Conservation (phyloP, 2,797 vertebrate genomes). For the Iguana delicatissima region DNA sequence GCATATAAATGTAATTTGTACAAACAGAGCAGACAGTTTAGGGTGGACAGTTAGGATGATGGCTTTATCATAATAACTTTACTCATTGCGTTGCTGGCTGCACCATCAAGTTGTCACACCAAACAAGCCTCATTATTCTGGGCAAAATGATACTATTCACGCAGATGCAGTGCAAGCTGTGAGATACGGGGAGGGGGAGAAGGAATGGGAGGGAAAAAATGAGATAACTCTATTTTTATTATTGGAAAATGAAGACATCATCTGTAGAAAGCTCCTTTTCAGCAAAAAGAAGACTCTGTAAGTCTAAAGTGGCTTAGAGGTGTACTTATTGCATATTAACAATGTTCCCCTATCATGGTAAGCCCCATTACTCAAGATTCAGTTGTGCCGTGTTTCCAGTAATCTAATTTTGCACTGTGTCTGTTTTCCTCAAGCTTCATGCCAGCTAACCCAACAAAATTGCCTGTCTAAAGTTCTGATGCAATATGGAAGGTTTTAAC, state of each 20-base stretch:
- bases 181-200: not conserved
- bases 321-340: not conserved
- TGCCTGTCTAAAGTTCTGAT: not conserved
- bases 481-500: not conserved
- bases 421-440: not conserved
- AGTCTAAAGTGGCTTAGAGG: not conserved
- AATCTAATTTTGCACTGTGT: not conserved
- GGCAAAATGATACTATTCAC: conserved; percentile 21
- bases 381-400: not conserved
- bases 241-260: not conserved
- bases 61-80: conserved; percentile 3
- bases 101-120: not conserved
- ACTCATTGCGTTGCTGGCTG: not conserved
- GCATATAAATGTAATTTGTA: not conserved
- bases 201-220: not conserved
- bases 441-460: not conserved
- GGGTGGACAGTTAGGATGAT: not conserved
- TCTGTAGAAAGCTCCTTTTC: not conserved
- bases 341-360: not conserved
- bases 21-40: conserved; percentile 8
- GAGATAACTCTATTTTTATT: not conserved
- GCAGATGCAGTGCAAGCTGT: not conserved
- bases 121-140: conserved; percentile 14
- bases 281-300: not conserved
- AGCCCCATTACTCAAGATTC: not conserved